These are phyloP conservation scores for Larimichthys crocea DNA, from an alignment of 2,113 vertebrate species.

Conservation along the genomic window DNA sequence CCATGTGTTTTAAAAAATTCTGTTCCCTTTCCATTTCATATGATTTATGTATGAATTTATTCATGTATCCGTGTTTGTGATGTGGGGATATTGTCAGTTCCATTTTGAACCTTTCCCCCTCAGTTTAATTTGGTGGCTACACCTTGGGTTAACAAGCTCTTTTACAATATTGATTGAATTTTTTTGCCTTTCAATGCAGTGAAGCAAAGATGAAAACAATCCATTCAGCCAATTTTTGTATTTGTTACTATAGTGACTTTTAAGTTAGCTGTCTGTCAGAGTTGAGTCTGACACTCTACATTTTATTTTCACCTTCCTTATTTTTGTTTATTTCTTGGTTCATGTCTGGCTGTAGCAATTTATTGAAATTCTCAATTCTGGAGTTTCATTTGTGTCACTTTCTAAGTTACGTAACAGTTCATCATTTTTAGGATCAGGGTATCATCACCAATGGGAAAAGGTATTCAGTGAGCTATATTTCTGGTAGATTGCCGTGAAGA, in stretches of 20 bases:
- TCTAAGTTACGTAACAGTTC: background rate
- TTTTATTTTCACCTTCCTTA: background rate
- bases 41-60: slow-evolving; percentile 15
- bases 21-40: background rate
- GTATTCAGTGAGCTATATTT: slow-evolving; percentile 38
- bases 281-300: background rate
- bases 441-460: slow-evolving; percentile 24
- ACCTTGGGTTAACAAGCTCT: background rate
- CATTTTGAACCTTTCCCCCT: slow-evolving; percentile 20
- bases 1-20: slow-evolving; percentile 4
- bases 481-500: slow-evolving; percentile 37
- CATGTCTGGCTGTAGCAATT: background rate
- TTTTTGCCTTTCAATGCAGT: slow-evolving; percentile 8
- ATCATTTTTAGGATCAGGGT: slow-evolving; percentile 12
- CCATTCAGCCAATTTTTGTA: background rate
- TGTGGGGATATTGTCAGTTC: background rate
- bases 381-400: slow-evolving; percentile 16
- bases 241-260: background rate
- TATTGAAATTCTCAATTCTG: background rate
- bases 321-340: background rate
- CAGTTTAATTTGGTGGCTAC: background rate
- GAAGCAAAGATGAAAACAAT: slow-evolving; percentile 14
- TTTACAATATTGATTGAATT: background rate
- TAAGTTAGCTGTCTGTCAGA: slow-evolving; percentile 2
- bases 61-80: background rate